Evolutionary conservation across 2,113 vertebrate species (phyloP).

Genomic region (Oryctolagus cuniculus): mOryCun1.1 NC_091433.1:193881001-193881500

Average conservation of each 20-base stretch:
- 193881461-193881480: too few relatives aligned
- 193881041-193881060: not conserved
- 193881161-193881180: not conserved
- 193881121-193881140: not conserved
- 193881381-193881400: accelerated
- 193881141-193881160: not conserved
- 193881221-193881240: too few relatives aligned
- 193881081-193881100: not conserved
- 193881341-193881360: accelerated
- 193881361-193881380: accelerated
- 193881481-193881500: too few relatives aligned
- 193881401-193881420: not conserved
- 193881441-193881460: accelerated
- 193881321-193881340: too few relatives aligned
- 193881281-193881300: not conserved
- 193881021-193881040: not conserved
- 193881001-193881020: accelerated
- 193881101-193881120: not conserved
- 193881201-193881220: too few relatives aligned
- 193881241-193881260: not conserved
- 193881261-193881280: not conserved
- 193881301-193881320: not conserved
- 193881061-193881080: not conserved
- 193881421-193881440: too few relatives aligned
- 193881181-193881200: not conserved